Evolutionary conservation across 2,888 invertebrate genomes (phyloP), one percentile per base, ranked within the genome.

Genomic region (Latrodectus elegans): DNA sequence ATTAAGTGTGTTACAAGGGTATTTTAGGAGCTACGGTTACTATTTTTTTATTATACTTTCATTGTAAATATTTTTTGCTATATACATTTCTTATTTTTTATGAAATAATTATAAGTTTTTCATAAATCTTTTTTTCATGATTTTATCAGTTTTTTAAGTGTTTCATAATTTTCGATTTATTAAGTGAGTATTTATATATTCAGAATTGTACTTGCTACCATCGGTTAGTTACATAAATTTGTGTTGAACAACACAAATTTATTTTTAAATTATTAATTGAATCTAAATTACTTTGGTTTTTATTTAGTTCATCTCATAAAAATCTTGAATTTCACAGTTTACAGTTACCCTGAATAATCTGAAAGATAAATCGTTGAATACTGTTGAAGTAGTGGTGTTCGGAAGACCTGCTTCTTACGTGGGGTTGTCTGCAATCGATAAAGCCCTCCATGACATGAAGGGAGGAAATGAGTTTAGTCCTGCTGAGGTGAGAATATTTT

Each of bases 361-460:
- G 89, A 99, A 98, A 92, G 97, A 97, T 80, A 95, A 98, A 89
- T 97, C 97, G 0, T 97, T 97, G 49, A 96, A 97, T 92, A 95
- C 96, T 83, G 96, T 99, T 1, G 98, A 99, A 93, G 95, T 99
- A 84, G 97, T 97, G 0, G 96, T 98, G 89, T 96, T 95, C 91
- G 98, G 98, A 15, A 97, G 98, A 92, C 97, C 98, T 0, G 98
- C 98, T 14, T 95, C 98, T 0, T 97, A 97, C 92, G 97, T 99
- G 8, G 98, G 97, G 0, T 94, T 99, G 22, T 96, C 97, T 0
- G 98, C 95, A 78, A 95, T 98, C 89, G 97, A 97, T 92, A 94
- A 96, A 91, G 95, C 96, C 49, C 96, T 97, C 92, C 97, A 96
- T 92, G 95, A 96, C 10, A 96, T 97, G 96, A 97, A 97, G 93